A percentile compares a stretch with the other conserved stretches of the same genome.
Evolutionary conservation across 2,113 vertebrate species (phyloP).

Genomic region (Etheostoma cragini): DNA sequence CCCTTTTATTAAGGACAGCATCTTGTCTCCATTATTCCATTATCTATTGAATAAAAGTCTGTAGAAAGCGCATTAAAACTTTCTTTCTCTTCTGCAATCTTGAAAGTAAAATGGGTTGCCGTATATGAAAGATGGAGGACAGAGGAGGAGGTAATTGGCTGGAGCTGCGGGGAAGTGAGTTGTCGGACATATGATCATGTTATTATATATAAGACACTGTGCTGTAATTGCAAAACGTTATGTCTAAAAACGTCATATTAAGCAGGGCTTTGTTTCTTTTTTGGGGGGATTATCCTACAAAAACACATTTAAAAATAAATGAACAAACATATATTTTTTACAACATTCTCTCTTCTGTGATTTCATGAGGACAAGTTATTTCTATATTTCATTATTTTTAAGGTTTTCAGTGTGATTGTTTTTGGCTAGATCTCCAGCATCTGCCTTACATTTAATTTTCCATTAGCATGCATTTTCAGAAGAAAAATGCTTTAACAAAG

Average conservation of each 20-base stretch:
- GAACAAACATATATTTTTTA: slow-evolving; percentile 13
- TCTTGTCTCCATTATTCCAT: slow-evolving; percentile 7
- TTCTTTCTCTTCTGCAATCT: background rate
- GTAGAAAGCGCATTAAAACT: slow-evolving; percentile 9
- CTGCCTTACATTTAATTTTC: slow-evolving; percentile 45
- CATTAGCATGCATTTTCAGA: slow-evolving; percentile 13
- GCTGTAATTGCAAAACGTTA: background rate
- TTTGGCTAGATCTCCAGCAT: slow-evolving; percentile 35
- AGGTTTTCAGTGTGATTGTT: slow-evolving; percentile 39
- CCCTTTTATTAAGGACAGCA: slow-evolving; percentile 1
- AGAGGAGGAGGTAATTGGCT: background rate
- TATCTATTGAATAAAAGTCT: slow-evolving; percentile 10
- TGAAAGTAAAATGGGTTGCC: background rate
- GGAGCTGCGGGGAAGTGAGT: background rate
- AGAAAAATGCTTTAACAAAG: slow-evolving; percentile 33
- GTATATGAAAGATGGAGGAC: background rate
- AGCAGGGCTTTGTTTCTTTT: background rate
- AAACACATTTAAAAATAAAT: slow-evolving; percentile 12
- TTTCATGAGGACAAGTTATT: slow-evolving; percentile 30
- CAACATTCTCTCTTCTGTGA: slow-evolving; percentile 9
- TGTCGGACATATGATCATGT: background rate
- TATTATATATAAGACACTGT: background rate
- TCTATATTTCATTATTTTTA: slow-evolving; percentile 44
- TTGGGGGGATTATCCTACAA: background rate
- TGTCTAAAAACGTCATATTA: background rate